Evolutionary conservation across 2,888 invertebrate species (phyloP).

Genomic region (Gisinianus flammeolus): DNA sequence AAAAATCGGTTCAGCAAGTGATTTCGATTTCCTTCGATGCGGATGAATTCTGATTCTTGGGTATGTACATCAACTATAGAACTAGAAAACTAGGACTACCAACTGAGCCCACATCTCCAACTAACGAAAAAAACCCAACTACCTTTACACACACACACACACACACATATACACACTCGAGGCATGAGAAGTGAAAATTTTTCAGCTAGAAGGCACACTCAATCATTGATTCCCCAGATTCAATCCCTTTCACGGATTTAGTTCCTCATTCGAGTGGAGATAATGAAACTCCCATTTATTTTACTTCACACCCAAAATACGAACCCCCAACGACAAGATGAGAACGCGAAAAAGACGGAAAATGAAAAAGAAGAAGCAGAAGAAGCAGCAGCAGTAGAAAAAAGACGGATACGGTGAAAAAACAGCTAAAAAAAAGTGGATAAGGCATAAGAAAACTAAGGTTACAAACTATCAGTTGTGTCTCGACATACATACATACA

Average conservation of each 20-base stretch:
- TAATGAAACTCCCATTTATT: conserved; percentile 21
- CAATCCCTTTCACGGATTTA: not conserved
- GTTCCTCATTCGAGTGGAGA: conserved; percentile 10
- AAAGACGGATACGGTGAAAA: not conserved
- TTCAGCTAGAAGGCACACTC: conserved; percentile 10
- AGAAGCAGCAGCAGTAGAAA: not conserved
- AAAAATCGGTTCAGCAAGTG: not conserved
- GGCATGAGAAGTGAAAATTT: conserved; percentile 8
- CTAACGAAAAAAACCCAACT: not conserved
- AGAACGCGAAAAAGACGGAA: too few species aligned
- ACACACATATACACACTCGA: too few species aligned
- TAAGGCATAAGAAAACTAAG: too few species aligned
- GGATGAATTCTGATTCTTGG: not conserved
- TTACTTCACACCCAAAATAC: conserved; percentile 1
- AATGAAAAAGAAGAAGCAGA: not conserved
- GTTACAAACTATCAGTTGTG: not conserved
- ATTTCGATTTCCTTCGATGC: not conserved
- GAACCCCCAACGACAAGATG: not conserved
- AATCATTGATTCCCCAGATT: conserved; percentile 7
- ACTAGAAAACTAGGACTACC: not conserved
- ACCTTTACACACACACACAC: too few species aligned
- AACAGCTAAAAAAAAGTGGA: not conserved
- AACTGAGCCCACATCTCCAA: not conserved
- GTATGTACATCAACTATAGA: not conserved
- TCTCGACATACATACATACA: not conserved